Evolutionary conservation across 2,797 vertebrate genomes (phyloP), one percentile per base, ranked within the genome.

Genomic region (Bufotes viridis): DNA sequence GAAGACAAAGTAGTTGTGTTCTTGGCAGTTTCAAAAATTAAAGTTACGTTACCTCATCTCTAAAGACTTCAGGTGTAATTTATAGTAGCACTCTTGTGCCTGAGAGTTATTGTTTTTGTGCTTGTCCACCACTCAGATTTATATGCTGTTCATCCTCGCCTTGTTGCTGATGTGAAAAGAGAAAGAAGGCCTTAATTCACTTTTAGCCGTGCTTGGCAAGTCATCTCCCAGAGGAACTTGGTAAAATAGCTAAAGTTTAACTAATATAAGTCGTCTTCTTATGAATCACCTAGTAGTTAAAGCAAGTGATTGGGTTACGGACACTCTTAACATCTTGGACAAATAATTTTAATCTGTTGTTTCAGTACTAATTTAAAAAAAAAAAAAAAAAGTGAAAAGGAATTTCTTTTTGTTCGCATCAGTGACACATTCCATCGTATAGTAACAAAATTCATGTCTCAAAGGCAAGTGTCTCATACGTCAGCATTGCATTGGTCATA

Each of bases 101-200:
- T 55, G 67, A 85, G 83, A 76, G 60, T 76, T 85, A 85, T 85
- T 76, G 84, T 85, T 65, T 85, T 84, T 84, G 74, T 60, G 55
- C 82, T 84, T 75, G 82, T 84, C 82, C 57, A 76, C 55, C 57
- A 70, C 24, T 29, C 65, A 84, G 82, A 84, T 86, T 67, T 65
- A 86, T 79, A 57, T 29, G 49, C 24, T 69, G 24, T 79, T 69
- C 61, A 70, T 70, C 76, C 24, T 67, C 80, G 17, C 80, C 76
- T 69, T 29, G 60, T 86, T 55, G 85, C 42, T 53, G 74, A 76
- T 61, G 63, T 49, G 74, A 49, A 78, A 79, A 24, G 14, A 34
- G n/a, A 53, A 60, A 67, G 61, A 58, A 57, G n/a, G 9, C 84
- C 76, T 86, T 67, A 86, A 69, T 79, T 79, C 61, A 57, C 84